Conservation (phyloP, 2,113 vertebrate species). For the Axis porcinus region DNA sequence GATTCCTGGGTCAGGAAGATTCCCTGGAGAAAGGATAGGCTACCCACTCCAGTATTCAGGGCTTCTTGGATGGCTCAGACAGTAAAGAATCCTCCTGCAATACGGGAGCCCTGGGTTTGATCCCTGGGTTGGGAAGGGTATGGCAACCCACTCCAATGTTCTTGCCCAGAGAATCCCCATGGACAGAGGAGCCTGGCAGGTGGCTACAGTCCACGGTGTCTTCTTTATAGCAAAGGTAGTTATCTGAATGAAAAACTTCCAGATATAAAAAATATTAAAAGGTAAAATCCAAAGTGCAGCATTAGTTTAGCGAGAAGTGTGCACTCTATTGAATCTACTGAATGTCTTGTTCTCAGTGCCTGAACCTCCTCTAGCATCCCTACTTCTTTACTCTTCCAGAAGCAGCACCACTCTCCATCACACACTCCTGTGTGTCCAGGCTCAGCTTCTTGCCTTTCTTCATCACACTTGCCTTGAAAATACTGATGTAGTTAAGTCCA, state of each 20-base stretch:
- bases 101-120: background rate
- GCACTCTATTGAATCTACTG: background rate
- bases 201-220: background rate
- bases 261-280: background rate
- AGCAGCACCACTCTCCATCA: background rate
- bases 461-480: background rate
- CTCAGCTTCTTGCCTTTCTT: background rate
- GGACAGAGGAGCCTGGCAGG: background rate
- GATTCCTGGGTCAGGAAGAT: background rate
- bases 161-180: background rate
- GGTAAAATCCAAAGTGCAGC: background rate
- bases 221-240: background rate
- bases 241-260: background rate
- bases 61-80: background rate
- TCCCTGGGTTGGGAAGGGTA: background rate
- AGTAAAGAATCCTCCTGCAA: background rate
- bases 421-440: background rate
- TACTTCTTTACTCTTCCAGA: background rate
- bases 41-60: background rate
- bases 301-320: background rate
- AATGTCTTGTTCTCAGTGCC: background rate
- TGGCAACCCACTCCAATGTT: background rate
- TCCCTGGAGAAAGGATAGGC: background rate
- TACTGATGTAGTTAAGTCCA: background rate
- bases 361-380: background rate